Base-by-base conservation (phyloP, 35 echinoderm and acorn worm species). In the Apostichopus japonicus region DNA sequence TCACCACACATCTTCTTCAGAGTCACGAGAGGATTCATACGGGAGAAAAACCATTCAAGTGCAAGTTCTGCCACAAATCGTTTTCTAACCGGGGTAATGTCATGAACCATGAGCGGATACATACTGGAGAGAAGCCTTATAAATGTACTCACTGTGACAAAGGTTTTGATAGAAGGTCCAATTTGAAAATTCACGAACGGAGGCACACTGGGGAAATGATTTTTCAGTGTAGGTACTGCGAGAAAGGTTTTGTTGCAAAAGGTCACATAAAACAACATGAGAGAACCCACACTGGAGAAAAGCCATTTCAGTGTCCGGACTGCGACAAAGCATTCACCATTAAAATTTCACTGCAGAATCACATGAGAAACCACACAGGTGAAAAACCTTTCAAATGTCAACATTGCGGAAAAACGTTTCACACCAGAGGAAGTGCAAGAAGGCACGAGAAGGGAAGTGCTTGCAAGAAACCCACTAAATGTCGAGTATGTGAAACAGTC, bases 201-300 rank as follows among this genome's bases (percentile, higher is more conserved):
- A 92, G 79, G 24, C 94, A 95, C 75, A 77, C 76, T 0, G 94
- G 94, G 24, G 27, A 86, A 24, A 95, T 82, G 22, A 91, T 84
- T 21, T 90, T 79, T 67, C 23, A 56, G 33, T 95, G 94, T 82
- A 13, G 8, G 13, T 82, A 33, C 23, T 82, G 79, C 79, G 79
- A 82, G 11, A 82, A 82, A 51, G 10, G 23, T 8, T 82, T 82
- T 19, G 9, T n/a, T 9, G 15, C 6, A 19, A 56, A 52, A 9
- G 27, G 27, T n/a, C 33, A 52, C 23, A 13, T 82, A 51, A 82
- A 16, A 9, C 6, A 19, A 19, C 79, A 82, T 19, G 79, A 82
- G 44, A 82, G 79, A 51, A 82, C 33, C 5, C 79, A 82, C 24
- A 82, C 79, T 3, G 72, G 27, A 6, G 73, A 77, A 21, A 91